These are phyloP conservation scores for Hipparchia semele DNA, from an alignment of 2,888 invertebrate genomes.

Conservation along the genomic window DNA sequence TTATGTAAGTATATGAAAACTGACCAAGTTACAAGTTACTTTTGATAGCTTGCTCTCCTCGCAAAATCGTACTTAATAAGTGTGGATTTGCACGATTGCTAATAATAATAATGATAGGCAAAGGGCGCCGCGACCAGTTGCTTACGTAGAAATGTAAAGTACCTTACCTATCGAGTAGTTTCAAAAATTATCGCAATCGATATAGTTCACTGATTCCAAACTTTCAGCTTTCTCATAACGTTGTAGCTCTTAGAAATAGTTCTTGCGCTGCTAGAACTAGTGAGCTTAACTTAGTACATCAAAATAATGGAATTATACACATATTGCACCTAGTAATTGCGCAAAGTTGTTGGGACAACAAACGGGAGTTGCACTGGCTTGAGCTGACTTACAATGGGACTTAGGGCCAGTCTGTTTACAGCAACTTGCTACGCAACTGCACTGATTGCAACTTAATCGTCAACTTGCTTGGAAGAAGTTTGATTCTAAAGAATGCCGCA, in stretches of 20 bases:
- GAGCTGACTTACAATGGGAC: constrained; percentile 64
- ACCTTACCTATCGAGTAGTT: no score
- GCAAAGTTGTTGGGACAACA: constrained; percentile 64
- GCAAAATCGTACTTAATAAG: no score
- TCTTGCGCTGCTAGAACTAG: not conserved
- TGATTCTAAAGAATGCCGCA: constrained; percentile 58
- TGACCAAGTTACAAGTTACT: no score
- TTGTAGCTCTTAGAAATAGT: not conserved
- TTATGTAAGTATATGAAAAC: no score
- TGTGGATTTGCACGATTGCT: no score
- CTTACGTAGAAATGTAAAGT: no score
- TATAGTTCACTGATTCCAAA: no score
- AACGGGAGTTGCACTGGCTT: constrained; percentile 56
- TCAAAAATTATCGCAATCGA: no score
- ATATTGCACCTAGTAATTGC: constrained; percentile 53
- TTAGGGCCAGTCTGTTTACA: constrained; percentile 65
- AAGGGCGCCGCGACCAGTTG: no score
- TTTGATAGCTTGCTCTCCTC: no score
- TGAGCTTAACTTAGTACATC: constrained; percentile 28
- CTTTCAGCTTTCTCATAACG: no score
- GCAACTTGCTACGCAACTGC: constrained; percentile 50
- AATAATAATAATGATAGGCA: no score
- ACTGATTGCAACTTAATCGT: constrained; percentile 73
- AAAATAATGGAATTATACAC: constrained; percentile 36
- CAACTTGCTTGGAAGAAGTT: constrained; percentile 65